Evolutionary conservation across 2,797 vertebrate genomes (phyloP).

Genomic region (Vireo griseus): DNA sequence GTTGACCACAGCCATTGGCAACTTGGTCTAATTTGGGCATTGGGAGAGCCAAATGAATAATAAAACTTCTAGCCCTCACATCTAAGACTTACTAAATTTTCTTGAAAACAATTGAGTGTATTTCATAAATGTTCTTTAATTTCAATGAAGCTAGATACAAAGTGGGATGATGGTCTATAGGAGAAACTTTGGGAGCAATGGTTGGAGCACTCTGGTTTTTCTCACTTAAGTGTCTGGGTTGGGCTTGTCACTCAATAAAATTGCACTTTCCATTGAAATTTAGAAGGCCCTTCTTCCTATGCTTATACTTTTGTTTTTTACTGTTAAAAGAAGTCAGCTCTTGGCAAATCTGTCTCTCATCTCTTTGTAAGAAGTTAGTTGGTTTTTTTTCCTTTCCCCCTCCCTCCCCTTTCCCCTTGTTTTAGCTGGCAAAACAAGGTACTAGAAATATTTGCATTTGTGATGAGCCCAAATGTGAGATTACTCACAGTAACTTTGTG

Average conservation of each 20-base stretch:
- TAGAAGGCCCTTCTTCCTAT: background rate
- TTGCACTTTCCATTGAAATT: background rate
- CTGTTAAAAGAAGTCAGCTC: background rate
- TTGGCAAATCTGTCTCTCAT: background rate
- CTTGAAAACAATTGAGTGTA: background rate
- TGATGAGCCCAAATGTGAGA: background rate
- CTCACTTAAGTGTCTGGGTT: background rate
- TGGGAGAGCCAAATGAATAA: background rate
- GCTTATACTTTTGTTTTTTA: background rate
- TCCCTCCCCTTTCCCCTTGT: background rate
- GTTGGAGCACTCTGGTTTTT: background rate
- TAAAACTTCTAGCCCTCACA: background rate
- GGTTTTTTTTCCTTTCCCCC: background rate
- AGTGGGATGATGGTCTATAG: background rate
- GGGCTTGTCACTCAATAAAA: conserved; percentile 8
- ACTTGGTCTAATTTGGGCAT: background rate
- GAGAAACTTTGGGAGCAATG: background rate
- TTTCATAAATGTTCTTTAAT: background rate
- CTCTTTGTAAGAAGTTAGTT: background rate
- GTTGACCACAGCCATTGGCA: background rate
- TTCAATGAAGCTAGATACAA: background rate
- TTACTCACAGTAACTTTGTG: background rate
- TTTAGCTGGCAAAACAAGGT: too few species aligned
- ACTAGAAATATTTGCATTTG: background rate
- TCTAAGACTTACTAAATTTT: background rate